A percentile compares a stretch with the other conserved stretches of the same genome.
Conservation (phyloP, 2,113 vertebrate genomes). For the Noturus placidus region DNA sequence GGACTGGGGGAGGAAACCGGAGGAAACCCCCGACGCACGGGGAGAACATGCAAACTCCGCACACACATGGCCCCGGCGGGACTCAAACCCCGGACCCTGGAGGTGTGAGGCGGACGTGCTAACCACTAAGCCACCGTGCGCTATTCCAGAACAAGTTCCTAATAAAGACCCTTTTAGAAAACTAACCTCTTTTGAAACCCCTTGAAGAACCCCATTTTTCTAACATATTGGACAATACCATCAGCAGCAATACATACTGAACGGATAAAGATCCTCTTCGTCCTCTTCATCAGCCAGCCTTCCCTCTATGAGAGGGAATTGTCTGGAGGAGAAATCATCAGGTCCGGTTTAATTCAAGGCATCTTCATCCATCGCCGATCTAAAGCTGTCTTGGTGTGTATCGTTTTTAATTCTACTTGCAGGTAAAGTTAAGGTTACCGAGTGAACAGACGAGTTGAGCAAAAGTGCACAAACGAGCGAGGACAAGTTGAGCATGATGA, state of each 20-base stretch:
- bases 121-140: too few species aligned
- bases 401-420: constrained; percentile 71
- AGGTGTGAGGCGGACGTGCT: too few species aligned
- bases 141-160: neutral
- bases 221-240: neutral
- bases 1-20: too few species aligned
- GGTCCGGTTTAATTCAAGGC: constrained; percentile 53
- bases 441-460: constrained; percentile 74
- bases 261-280: constrained; percentile 68
- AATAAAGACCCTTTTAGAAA: neutral
- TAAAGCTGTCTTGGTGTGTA: constrained; percentile 65
- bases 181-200: neutral
- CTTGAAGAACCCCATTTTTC: neutral
- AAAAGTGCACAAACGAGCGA: constrained; percentile 77
- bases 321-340: constrained; percentile 62
- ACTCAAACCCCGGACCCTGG: too few species aligned
- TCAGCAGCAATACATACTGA: constrained; percentile 60
- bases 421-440: constrained; percentile 72
- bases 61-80: too few species aligned
- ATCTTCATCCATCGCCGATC: constrained; percentile 66
- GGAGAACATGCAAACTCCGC: too few species aligned
- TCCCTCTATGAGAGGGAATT: constrained; percentile 68
- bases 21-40: too few species aligned
- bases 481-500: constrained; percentile 71
- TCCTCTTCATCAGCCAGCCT: constrained; percentile 67